Conservation (phyloP, 2,113 vertebrate species). For the Elgaria multicarinata region DNA sequence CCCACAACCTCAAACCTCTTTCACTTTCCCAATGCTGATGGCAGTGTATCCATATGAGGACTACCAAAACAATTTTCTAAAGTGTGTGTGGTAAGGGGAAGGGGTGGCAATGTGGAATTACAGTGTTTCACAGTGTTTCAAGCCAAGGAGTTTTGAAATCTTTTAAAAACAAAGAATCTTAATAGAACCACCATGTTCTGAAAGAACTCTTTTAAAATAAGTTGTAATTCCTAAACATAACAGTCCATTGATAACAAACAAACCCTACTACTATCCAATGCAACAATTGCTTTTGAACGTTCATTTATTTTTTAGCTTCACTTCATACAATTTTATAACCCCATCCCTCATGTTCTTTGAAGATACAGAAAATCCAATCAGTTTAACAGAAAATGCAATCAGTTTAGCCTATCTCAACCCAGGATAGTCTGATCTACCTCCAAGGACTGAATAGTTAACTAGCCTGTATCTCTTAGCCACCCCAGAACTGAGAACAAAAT, state of each 20-base stretch:
- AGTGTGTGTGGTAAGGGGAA: neutral
- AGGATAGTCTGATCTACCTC: neutral
- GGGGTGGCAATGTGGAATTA: neutral
- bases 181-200: neutral
- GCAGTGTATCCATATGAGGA: neutral
- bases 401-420: neutral
- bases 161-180: neutral
- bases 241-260: neutral
- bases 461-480: neutral
- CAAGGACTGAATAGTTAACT: neutral
- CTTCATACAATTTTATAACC: neutral
- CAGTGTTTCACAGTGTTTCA: neutral
- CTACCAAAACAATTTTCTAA: neutral
- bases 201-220: neutral
- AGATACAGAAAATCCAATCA: neutral
- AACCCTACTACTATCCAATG: neutral
- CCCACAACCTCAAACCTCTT: neutral
- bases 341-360: neutral
- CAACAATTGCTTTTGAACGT: neutral
- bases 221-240: neutral
- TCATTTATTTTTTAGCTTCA: neutral
- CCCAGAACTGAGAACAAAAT: neutral
- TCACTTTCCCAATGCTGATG: neutral
- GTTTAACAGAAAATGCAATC: too few relatives aligned
- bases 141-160: neutral